Evolutionary conservation across 2,888 invertebrate genomes (phyloP), one percentile per base, ranked within the genome.

Genomic region (Orchesellides sinensis): DNA sequence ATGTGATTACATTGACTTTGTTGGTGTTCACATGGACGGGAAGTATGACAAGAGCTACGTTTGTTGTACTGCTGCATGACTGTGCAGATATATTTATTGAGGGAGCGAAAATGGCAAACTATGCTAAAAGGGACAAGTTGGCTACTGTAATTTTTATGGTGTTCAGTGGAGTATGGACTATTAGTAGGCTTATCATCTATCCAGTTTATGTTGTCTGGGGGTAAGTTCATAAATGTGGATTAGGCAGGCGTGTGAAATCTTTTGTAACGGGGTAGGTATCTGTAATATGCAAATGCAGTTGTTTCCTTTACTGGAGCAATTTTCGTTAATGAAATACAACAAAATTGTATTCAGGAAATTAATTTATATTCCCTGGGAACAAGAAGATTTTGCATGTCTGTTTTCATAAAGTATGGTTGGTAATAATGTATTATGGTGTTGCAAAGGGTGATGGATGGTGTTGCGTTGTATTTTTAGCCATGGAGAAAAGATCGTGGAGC

Each of bases 21-120:
- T 93, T 99, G 91, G 94, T 93, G 77, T 95, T 98, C 90, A 98
- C 98, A 85, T 99, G 98, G 97, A 93, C 96, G 6, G 96, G 96
- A 90, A 99, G 98, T 91, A 92, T 98, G 88, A 95, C 96, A 89
- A n/a, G n/a, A n/a, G 99, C 99, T 40, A 95, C 96, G 0, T 91
- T 99, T 74, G 96, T 99, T 19, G 91, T 97, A 69, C 90, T 97
- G 68, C 92, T 96, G 10, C 97, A 97, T 89, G 97, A 97, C 90
- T 94, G 94, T 89, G 96, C 96, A 0, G 97, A 97, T 90, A 95
- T 96, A 90, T 95, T 97, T 89, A 91, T 97, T 77, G 96, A 97
- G 92, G 94, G 93, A 96, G 32, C 32, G 6, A 45, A 72, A 23
- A 21, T 72, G 40, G 45, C 95, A 95, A 85, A 93, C 96, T 84